Evolutionary conservation across 2,888 invertebrate species (phyloP), one percentile per base, ranked within the genome.

Genomic region (Agrochola lota): DNA sequence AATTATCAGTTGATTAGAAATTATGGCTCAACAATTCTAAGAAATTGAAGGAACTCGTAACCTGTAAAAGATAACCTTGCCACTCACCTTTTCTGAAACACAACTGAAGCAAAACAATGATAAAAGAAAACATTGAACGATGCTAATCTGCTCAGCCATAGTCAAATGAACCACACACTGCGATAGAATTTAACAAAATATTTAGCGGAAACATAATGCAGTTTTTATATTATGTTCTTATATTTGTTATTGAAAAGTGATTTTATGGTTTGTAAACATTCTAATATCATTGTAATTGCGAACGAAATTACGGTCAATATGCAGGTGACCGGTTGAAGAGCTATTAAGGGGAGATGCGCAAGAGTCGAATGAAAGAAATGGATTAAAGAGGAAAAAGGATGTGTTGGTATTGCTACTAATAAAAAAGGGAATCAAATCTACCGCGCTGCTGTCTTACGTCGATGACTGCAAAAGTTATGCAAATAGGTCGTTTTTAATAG

Each of bases 51-150:
- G 49, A 57, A 26, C 26, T 8, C 23, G 20, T 40, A 40, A 55
- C 23, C 43, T 57, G 6, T 35, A 30, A 15, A 26, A n/a, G 57
- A 77, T 20, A 66, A 43, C n/a, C 17, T 49, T 49, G 26, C 40
- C 23, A 77, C 85, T 77, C 23, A 86, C 85, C 87, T 86, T 85
- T 60, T 86, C 85, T 6, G 80, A 71, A 46, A 71, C 52, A 60
- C 80, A 77, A 40, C 7, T 66, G 49, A 72, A 62, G 52, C 43
- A 86, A 62, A 72, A 71, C 23, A 73, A 59, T 9, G 72, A 67
- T 12, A 84, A 43, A 17, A 81, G 17, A 60, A 80, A 60, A 40
- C 59, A 67, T 40, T 30, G 15, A 23, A 73, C 23, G 4, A 84
- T 35, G 0, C 23, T 30, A 6, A 72, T 60, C 40, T 69, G 52